Conservation (phyloP, 2,888 invertebrate species). For the Drosophila macrothrix region DNA sequence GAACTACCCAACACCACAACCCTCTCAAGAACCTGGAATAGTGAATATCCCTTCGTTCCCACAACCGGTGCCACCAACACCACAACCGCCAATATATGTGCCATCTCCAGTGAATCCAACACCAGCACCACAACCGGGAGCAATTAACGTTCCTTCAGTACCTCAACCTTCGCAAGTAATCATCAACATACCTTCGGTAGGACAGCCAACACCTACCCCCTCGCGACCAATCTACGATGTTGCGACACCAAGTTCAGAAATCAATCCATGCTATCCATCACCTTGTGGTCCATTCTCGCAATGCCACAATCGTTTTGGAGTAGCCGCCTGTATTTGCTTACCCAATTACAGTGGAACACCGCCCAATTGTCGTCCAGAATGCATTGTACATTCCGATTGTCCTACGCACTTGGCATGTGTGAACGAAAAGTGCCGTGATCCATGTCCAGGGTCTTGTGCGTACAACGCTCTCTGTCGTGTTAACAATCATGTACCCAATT, state of each 20-base stretch:
- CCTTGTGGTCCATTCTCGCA: constrained; percentile 89
- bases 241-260: constrained; percentile 34
- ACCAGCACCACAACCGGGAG: constrained; percentile 9
- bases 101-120: too few relatives aligned
- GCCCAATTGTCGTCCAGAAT: constrained; percentile 87
- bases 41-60: constrained; percentile 42
- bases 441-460: constrained; percentile 90
- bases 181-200: constrained; percentile 50
- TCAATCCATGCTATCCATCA: constrained; percentile 87
- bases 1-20: constrained; percentile 36
- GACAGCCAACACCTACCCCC: constrained; percentile 24
- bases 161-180: constrained; percentile 34
- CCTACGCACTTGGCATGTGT: constrained; percentile 87
- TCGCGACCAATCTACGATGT: constrained; percentile 48
- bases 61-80: neutral
- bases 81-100: too few relatives aligned
- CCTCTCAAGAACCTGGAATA: constrained; percentile 17
- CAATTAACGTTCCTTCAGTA: constrained; percentile 26
- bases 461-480: constrained; percentile 89
- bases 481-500: constrained; percentile 90
- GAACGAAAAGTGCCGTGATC: constrained; percentile 89
- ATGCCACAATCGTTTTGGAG: constrained; percentile 89
- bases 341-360: constrained; percentile 87
- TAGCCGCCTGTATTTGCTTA: constrained; percentile 87
- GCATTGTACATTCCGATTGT: constrained; percentile 87